Percentiles rank a stretch among this genome's conserved stretches.
Conservation (phyloP, 2,797 vertebrate species). For the Zalophus californianus region DNA sequence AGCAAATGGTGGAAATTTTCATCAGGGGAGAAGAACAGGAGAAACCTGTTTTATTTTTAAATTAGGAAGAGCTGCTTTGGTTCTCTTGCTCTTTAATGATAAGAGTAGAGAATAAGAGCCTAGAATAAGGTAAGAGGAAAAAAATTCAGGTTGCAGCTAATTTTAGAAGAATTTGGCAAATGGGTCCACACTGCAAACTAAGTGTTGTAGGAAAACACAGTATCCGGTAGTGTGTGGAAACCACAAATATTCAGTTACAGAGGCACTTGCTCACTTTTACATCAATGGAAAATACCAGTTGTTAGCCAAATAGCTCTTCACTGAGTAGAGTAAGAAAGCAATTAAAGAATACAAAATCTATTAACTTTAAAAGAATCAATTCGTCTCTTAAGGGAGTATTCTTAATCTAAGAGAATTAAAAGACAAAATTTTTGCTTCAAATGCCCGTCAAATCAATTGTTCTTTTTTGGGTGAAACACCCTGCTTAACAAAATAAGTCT, state of each 20-base stretch:
- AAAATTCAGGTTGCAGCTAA: slow-evolving; percentile 54
- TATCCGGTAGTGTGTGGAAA: slow-evolving; percentile 61
- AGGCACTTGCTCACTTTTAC: slow-evolving; percentile 51
- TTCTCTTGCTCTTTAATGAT: slow-evolving; percentile 48
- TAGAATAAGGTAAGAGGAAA: slow-evolving; percentile 8
- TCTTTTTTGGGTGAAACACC: slow-evolving; percentile 32
- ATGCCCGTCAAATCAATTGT: background rate
- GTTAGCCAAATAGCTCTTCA: slow-evolving; percentile 61
- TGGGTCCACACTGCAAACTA: slow-evolving; percentile 17
- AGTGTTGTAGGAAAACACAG: slow-evolving; percentile 57
- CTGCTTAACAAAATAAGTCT: slow-evolving; percentile 21
- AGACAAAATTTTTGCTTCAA: slow-evolving; percentile 35
- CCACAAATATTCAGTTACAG: slow-evolving; percentile 61
- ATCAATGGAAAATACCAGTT: slow-evolving; percentile 70
- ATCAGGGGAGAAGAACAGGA: background rate
- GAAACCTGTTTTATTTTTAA: slow-evolving; percentile 60
- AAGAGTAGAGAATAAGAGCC: background rate
- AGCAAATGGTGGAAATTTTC: slow-evolving; percentile 31
- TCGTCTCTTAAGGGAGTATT: slow-evolving; percentile 35
- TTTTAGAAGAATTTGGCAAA: slow-evolving; percentile 66
- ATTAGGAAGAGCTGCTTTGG: slow-evolving; percentile 37
- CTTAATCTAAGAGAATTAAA: slow-evolving; percentile 44
- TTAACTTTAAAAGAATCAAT: slow-evolving; percentile 28
- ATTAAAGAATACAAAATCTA: slow-evolving; percentile 41
- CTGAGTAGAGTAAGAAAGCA: slow-evolving; percentile 43